These are phyloP conservation scores for Zingel zingel DNA, from an alignment of 2,113 vertebrate genomes.

Conservation along the genomic window DNA sequence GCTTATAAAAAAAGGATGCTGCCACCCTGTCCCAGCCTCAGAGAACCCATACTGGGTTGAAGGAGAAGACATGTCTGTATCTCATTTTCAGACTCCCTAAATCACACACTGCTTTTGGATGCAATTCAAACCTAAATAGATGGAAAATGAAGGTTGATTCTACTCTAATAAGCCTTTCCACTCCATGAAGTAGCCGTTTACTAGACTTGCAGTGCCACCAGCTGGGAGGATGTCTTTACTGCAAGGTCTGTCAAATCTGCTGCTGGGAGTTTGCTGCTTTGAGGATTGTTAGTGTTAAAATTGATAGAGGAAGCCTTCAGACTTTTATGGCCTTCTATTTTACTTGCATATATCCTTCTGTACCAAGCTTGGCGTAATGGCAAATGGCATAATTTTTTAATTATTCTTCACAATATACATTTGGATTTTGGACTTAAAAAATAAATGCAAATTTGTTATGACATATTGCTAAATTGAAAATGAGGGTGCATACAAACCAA, in stretches of 20 bases:
- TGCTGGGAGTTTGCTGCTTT: not conserved
- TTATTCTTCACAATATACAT: not conserved
- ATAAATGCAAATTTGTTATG: not conserved
- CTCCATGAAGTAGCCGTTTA: constrained; percentile 33
- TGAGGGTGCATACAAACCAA: not conserved
- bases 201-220: constrained; percentile 80
- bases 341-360: not conserved
- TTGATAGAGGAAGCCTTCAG: constrained; percentile 10
- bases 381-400: constrained; percentile 2
- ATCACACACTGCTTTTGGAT: constrained; percentile 66
- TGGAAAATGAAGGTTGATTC: constrained; percentile 69
- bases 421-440: not conserved
- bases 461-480: constrained; percentile 14
- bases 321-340: not conserved
- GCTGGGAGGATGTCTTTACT: constrained; percentile 65
- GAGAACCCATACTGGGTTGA: constrained; percentile 49
- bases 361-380: not conserved
- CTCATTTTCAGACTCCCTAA: constrained; percentile 42
- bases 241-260: constrained; percentile 21
- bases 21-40: constrained; percentile 35
- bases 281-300: constrained; percentile 18
- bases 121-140: constrained; percentile 74
- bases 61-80: constrained; percentile 50
- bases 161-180: constrained; percentile 18
- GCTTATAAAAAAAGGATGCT: constrained; percentile 17